Percentiles rank a stretch among this genome's conserved stretches.
Evolutionary conservation across 2,113 vertebrate genomes (phyloP).

Genomic region (Rattus rattus): DNA sequence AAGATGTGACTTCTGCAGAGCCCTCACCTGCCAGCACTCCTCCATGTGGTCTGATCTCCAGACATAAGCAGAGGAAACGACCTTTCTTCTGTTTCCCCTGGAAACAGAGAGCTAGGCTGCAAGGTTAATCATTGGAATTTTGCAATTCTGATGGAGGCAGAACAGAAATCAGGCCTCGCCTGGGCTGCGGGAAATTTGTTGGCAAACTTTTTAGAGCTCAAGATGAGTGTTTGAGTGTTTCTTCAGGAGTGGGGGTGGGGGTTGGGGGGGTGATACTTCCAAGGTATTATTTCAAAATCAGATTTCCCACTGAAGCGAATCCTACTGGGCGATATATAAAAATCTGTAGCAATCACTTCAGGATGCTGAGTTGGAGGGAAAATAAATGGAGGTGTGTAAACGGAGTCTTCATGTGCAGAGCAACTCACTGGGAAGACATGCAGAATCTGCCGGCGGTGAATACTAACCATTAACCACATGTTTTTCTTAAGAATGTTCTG

Average conservation of each 20-base stretch:
- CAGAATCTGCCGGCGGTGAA: not conserved
- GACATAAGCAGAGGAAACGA: constrained; percentile 85
- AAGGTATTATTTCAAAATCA: constrained; percentile 68
- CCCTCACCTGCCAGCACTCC: constrained; percentile 84
- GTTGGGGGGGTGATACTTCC: constrained; percentile 21
- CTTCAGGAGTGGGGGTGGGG: constrained; percentile 19
- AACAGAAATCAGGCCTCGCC: constrained; percentile 81
- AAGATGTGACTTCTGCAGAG: constrained; percentile 83
- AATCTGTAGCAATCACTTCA: constrained; percentile 54
- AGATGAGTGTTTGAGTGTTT: constrained; percentile 12
- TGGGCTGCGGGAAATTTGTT: constrained; percentile 78
- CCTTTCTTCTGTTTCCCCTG: constrained; percentile 84
- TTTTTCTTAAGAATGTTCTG: constrained; percentile 34
- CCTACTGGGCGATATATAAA: not conserved
- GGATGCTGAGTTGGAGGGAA: constrained; percentile 10
- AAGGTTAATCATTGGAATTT: constrained; percentile 88
- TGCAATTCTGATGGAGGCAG: constrained; percentile 82
- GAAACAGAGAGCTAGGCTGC: constrained; percentile 82
- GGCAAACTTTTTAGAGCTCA: constrained; percentile 73
- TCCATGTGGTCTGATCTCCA: constrained; percentile 84
- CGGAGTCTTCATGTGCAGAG: not conserved
- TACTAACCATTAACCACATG: not conserved
- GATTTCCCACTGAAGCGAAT: constrained; percentile 49
- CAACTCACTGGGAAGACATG: not conserved
- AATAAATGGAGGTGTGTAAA: not conserved